Evolutionary conservation across 1,140 invertebrate species (phyloP).

Genomic region (Drosophila yakuba): DNA sequence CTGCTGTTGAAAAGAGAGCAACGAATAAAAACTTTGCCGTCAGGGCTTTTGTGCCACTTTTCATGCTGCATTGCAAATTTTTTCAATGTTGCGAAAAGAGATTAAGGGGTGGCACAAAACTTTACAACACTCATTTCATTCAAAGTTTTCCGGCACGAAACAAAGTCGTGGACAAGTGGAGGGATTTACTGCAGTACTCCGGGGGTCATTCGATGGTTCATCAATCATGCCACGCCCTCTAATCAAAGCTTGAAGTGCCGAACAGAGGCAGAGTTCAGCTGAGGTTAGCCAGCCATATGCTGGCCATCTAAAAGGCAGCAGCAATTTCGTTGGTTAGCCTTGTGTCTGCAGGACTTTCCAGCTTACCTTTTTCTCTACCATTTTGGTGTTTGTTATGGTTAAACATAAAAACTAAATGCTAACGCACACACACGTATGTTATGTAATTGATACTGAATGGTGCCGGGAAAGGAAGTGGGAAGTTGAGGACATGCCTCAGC

Average conservation of each 20-base stretch:
- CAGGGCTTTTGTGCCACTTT: slow-evolving; percentile 41
- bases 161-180: slow-evolving; percentile 24
- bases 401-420: slow-evolving; percentile 69
- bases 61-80: slow-evolving; percentile 43
- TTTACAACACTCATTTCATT: slow-evolving; percentile 49
- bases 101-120: slow-evolving; percentile 21
- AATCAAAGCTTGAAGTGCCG: slow-evolving; percentile 47
- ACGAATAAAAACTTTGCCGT: slow-evolving; percentile 32
- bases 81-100: slow-evolving; percentile 35
- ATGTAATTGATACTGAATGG: slow-evolving; percentile 56
- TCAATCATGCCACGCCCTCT: slow-evolving; percentile 50
- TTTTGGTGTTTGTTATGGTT: slow-evolving; percentile 48
- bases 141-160: slow-evolving; percentile 36
- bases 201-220: slow-evolving; percentile 42
- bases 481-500: not conserved
- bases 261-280: slow-evolving; percentile 16
- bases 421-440: slow-evolving; percentile 36
- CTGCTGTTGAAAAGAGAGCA: slow-evolving; percentile 11
- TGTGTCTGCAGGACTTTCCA: slow-evolving; percentile 49
- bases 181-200: slow-evolving; percentile 8
- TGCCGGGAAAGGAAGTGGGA: not conserved
- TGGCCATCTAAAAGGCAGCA: slow-evolving; percentile 71
- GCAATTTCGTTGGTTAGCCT: slow-evolving; percentile 75
- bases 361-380: slow-evolving; percentile 1
- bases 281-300: slow-evolving; percentile 41